A percentile compares a stretch with the other conserved stretches of the same genome.
Conservation (phyloP, 1,140 invertebrate species). For the Drosophila truncata region DNA sequence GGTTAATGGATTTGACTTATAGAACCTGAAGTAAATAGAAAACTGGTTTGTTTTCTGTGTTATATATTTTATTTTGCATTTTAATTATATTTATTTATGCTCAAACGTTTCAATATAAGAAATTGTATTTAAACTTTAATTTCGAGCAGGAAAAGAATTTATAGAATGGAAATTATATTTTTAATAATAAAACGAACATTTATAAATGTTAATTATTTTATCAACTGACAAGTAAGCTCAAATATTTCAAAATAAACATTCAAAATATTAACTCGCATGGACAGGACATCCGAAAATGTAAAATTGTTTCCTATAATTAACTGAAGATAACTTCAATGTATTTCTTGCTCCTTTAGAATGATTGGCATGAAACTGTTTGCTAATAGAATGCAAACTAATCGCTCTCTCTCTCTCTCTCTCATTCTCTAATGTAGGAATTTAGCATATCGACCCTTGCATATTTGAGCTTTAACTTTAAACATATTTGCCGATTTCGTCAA, state of each 20-base stretch:
- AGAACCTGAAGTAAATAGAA: background rate
- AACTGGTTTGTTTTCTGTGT: too few species aligned
- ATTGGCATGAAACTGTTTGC: background rate
- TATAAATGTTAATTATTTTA: background rate
- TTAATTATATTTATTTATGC: too few species aligned
- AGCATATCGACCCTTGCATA: slow-evolving; percentile 15
- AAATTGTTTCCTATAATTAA: background rate
- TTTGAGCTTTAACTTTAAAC: slow-evolving; percentile 27
- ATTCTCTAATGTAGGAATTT: background rate
- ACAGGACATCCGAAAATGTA: background rate
- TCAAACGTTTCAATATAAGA: too few species aligned
- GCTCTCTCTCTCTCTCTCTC: background rate
- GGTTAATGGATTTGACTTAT: background rate
- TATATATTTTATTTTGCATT: too few species aligned
- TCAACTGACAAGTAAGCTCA: background rate
- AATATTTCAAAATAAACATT: background rate
- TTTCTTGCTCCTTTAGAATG: too few species aligned
- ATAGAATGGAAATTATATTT: too few species aligned
- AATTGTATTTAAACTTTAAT: too few species aligned
- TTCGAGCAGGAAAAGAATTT: too few species aligned
- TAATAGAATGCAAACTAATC: background rate
- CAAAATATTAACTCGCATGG: background rate
- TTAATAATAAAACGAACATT: too few species aligned
- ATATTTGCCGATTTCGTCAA: slow-evolving; percentile 17
- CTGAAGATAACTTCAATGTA: background rate